Percentiles rank a stretch among this genome's conserved stretches.
Evolutionary conservation across 2,888 invertebrate genomes (phyloP).

Genomic region (Eurytoma adleriae): DNA sequence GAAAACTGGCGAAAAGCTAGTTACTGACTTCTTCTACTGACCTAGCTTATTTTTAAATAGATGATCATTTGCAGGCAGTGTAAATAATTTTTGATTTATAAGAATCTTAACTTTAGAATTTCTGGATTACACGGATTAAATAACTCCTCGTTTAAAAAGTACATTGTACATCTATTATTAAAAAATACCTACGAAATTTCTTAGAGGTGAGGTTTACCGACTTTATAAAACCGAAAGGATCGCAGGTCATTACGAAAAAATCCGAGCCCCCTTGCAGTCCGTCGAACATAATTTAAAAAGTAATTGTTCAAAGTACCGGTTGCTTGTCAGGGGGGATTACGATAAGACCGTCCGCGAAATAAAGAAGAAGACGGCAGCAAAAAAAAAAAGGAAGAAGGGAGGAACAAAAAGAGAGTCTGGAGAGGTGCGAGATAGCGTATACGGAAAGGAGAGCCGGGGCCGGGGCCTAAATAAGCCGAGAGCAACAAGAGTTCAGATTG

Average conservation of each 20-base stretch:
- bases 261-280: conserved; percentile 18
- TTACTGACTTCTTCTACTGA: no score
- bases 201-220: not conserved
- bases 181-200: conserved; percentile 1
- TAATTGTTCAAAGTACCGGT: conserved; percentile 51
- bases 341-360: conserved; percentile 31
- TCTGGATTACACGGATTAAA: no score
- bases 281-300: conserved; percentile 47
- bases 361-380: conserved; percentile 18
- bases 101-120: no score
- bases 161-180: not conserved
- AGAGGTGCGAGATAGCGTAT: not conserved
- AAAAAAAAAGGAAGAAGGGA: not conserved
- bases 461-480: conserved; percentile 47
- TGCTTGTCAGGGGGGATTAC: conserved; percentile 29
- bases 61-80: no score
- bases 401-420: not conserved
- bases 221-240: not conserved
- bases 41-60: no score
- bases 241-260: not conserved
- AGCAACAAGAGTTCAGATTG: conserved; percentile 53
- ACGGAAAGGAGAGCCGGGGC: conserved; percentile 48
- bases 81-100: no score
- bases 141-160: no score
- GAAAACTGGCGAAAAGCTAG: no score